phyloP scores from a whole-genome alignment of 2,888 invertebrate genomes.

The Hirtodrosophila alboralis region DNA sequence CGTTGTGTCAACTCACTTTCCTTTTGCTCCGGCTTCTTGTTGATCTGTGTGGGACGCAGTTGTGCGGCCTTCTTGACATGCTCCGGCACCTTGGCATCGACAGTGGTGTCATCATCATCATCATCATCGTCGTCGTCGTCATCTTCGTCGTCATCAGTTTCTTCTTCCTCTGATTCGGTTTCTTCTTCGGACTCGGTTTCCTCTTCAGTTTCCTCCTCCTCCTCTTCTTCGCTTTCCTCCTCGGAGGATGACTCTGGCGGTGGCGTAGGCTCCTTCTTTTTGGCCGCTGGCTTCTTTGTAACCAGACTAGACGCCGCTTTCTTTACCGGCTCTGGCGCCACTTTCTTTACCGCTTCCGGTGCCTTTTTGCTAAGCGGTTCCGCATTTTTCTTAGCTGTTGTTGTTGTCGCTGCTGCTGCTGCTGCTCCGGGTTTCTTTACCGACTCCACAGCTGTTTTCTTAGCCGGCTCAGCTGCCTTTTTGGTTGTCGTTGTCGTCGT shows the following conservation, averaged over 20 bases:
- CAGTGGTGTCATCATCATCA: slow-evolving; percentile 56
- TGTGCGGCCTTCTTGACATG: slow-evolving; percentile 68
- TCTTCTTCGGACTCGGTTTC: slow-evolving; percentile 68
- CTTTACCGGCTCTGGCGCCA: slow-evolving; percentile 47
- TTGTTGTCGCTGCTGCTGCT: slow-evolving; percentile 25
- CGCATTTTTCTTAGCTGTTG: slow-evolving; percentile 44
- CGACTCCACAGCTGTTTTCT: slow-evolving; percentile 50
- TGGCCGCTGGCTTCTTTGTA: slow-evolving; percentile 57
- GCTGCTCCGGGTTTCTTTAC: slow-evolving; percentile 43
- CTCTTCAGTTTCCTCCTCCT: slow-evolving; percentile 55
- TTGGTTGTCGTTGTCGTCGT: slow-evolving; percentile 73
- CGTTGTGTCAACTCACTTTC: slow-evolving; percentile 83
- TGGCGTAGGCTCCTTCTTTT: slow-evolving; percentile 82
- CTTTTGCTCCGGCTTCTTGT: slow-evolving; percentile 68
- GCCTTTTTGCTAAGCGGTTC: slow-evolving; percentile 50
- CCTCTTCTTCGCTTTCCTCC: slow-evolving; percentile 62
- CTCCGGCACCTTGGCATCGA: slow-evolving; percentile 68
- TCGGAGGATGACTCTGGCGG: slow-evolving; percentile 73
- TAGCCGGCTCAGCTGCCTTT: slow-evolving; percentile 61
- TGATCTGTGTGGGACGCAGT: slow-evolving; percentile 69
- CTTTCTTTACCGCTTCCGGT: slow-evolving; percentile 57
- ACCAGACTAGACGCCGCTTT: slow-evolving; percentile 41
- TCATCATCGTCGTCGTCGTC: slow-evolving; percentile 68
- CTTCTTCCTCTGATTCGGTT: slow-evolving; percentile 65
- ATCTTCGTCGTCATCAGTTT: slow-evolving; percentile 63